Evolutionary conservation across 2,888 invertebrate genomes (phyloP), one percentile per base, ranked within the genome.

Genomic region (Buathra laborator): DNA sequence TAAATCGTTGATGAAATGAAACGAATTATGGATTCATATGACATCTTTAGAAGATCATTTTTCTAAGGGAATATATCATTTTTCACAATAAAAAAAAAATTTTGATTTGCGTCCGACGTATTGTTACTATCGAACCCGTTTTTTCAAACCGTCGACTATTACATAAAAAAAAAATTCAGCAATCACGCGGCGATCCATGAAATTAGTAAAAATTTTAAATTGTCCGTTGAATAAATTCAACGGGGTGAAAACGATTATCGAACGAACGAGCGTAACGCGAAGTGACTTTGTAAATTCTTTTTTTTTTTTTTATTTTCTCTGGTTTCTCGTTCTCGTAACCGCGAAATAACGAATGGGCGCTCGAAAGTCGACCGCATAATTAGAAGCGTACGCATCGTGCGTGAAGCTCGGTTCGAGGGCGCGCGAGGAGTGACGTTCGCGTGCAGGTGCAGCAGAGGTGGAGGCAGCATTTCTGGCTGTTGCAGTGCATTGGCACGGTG

Each of bases 311-410:
- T 29, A 5, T 67, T 68, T 24, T 62, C 48, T 46, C 14, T 24
- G 53, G 19, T 66, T 71, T 64, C 46, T 46, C 43, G 46, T 85
- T 64, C 51, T 62, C 29, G 46, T 14, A 53, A 68, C 53, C 67
- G 43, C n/a, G 64, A 70, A 51, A 59, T 68, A 51, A 77, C 68
- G 78, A 71, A 71, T 62, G 14, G 67, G 24, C 14, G 2, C 62
- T 24, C 71, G 37, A 16, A 29, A 43, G 48, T 53, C 64, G 81
- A 84, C 71, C 81, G 81, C 84, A 74, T 72, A 84, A 84, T 84
- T 81, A 81, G 62, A 81, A 67, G 68, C 67, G 70, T 80, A 78
- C 44, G 44, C 83, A 67, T 81, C 77, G 59, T 80, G 85, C 86
- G 84, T 86, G 85, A 83, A 85, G 68, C 48, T 14, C 44, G 43